A percentile compares a stretch with the other conserved stretches of the same genome.
These are phyloP conservation scores for Lordiphosa collinella DNA, from an alignment of 1,140 invertebrate genomes.

Conservation along the genomic window DNA sequence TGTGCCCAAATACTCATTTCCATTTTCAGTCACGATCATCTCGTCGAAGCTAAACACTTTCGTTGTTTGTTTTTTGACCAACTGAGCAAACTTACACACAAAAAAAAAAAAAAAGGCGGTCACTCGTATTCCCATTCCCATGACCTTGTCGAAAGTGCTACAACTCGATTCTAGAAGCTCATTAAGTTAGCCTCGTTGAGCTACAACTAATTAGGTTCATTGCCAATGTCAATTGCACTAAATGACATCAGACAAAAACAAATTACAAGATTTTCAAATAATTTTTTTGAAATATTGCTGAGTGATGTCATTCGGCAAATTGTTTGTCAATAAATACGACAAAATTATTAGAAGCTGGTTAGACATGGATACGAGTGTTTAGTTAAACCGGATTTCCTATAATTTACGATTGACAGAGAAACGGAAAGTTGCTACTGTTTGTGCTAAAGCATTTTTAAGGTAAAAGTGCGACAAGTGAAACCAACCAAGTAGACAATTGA, in stretches of 20 bases:
- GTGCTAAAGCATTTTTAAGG: constrained; percentile 24
- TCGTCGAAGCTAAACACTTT: constrained; percentile 45
- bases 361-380: not conserved
- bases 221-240: constrained; percentile 70
- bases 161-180: constrained; percentile 34
- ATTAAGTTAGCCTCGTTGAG: constrained; percentile 17
- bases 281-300: constrained; percentile 11
- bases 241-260: constrained; percentile 51
- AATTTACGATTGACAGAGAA: constrained; percentile 13
- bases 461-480: constrained; percentile 55
- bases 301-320: constrained; percentile 62
- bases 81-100: constrained; percentile 57
- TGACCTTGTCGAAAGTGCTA: constrained; percentile 49
- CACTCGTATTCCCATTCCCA: constrained; percentile 53
- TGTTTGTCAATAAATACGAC: constrained; percentile 60
- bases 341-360: not conserved
- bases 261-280: not conserved
- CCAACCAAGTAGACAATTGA: constrained; percentile 4
- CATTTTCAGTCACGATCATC: constrained; percentile 38
- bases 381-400: constrained; percentile 62
- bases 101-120: constrained; percentile 26
- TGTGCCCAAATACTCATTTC: constrained; percentile 16
- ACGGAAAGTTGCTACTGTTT: constrained; percentile 16
- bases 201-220: constrained; percentile 72
- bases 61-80: constrained; percentile 66